Conservation (phyloP, 1,140 invertebrate species). For the Panulirus ornatus region DNA sequence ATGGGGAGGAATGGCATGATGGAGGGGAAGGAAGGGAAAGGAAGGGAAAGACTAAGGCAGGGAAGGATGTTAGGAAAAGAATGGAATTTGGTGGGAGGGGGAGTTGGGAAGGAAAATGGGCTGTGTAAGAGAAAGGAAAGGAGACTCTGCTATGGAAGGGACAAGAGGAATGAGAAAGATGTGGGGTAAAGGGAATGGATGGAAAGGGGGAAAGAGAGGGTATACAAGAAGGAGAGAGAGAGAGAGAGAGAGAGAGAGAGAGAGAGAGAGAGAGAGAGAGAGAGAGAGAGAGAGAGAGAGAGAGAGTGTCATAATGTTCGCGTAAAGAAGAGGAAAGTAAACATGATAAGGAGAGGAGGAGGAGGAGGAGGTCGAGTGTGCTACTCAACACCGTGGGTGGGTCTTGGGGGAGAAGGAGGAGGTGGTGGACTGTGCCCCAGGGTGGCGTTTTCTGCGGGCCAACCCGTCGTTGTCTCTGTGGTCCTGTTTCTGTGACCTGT, state of each 20-base stretch:
- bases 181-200: background rate
- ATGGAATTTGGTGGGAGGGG: background rate
- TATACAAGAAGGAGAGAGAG: background rate
- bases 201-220: background rate
- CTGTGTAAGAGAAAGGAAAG: background rate
- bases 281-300: too few relatives aligned
- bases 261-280: too few relatives aligned
- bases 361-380: background rate
- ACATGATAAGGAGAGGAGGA: background rate
- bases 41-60: conserved; percentile 1
- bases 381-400: background rate
- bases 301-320: too few relatives aligned
- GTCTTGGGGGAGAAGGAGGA: background rate
- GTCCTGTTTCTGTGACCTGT: too few relatives aligned
- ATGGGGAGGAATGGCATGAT: background rate
- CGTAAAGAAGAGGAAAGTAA: background rate
- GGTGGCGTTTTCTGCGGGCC: too few relatives aligned
- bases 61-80: background rate
- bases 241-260: background rate
- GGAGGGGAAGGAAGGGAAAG: background rate
- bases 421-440: background rate
- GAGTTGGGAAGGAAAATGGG: background rate
- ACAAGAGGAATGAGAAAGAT: too few relatives aligned
- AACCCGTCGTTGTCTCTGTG: too few relatives aligned
- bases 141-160: background rate